Evolutionary conservation across 2,797 vertebrate species (phyloP), one percentile per base, ranked within the genome.

Genomic region (Cygnus olor): DNA sequence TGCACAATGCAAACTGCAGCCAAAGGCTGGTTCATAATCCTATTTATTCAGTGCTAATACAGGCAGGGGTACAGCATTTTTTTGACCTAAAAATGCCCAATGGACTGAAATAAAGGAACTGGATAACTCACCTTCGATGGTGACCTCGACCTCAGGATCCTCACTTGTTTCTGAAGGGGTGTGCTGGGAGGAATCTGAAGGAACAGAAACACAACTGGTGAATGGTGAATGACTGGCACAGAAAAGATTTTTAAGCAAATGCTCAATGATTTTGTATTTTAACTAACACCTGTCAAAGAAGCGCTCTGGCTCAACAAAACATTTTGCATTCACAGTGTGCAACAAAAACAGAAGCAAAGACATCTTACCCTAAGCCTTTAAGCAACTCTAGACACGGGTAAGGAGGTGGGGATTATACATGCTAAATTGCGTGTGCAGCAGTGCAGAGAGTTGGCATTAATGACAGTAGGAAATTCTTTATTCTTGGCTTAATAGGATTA

Each of bases 61-160:
- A 92, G 47, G 44, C 7, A 58, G 49, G 44, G 47, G 61, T 77
- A 88, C 91, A 96, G n/a, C 51, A 44, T 27, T 40, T 65, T 89
- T 69, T 81, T 53, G 77, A 76, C 77, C 71, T 68, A 77, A 64
- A 85, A 54, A 61, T 32, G 42, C 64, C 49, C 51, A 65, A 60
- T 0, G 7, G n/a, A 17, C 56, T 58, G 34, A 87, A 85, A 95
- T 76, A 45, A 68, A 68, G 44, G 61, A 91, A 84, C 53, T 57
- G 44, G 22, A 82, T 83, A 90, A 96, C 98, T 96, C 89, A 98
- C 98, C 98, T 97, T 97, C 98, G 11, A 97, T 96, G 82, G 98
- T 98, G 72, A 98, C 96, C 90, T 98, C 98, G 45, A 95, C 97
- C 95, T 98, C 98, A 11, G 98, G 96, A 87, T 98, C 95, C 82